Evolutionary conservation across 1,140 invertebrate species (phyloP).

Genomic region (Glossosoma conforme): DNA sequence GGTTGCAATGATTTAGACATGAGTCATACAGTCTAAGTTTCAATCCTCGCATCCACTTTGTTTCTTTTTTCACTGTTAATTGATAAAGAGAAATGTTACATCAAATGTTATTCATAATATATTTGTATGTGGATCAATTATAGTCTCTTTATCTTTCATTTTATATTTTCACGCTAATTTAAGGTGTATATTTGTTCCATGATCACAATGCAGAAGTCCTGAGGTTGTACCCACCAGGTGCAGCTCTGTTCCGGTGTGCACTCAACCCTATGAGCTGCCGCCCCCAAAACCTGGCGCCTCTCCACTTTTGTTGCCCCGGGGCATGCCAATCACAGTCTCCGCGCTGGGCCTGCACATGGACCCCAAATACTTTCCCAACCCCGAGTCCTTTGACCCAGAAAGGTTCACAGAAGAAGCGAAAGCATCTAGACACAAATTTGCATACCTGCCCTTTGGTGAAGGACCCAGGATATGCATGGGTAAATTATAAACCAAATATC

Average conservation of each 20-base stretch:
- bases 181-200: background rate
- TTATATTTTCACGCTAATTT: constrained; percentile 3
- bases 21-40: no score
- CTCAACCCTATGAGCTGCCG: constrained; percentile 4
- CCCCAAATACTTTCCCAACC: constrained; percentile 49
- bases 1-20: no score
- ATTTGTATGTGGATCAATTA: no score
- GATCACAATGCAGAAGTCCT: constrained; percentile 20
- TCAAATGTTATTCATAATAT: no score
- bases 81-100: no score
- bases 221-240: constrained; percentile 8
- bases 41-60: no score
- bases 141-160: background rate
- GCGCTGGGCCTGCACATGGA: constrained; percentile 36
- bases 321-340: constrained; percentile 33
- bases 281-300: background rate
- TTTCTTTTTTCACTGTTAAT: no score
- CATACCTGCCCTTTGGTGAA: constrained; percentile 54
- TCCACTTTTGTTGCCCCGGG: constrained; percentile 14
- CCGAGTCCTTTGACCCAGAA: constrained; percentile 57
- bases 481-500: constrained; percentile 8
- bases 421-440: constrained; percentile 35
- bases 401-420: constrained; percentile 45
- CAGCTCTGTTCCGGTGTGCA: constrained; percentile 13
- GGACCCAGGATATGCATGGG: constrained; percentile 48